These are phyloP conservation scores for Cryptocheilus praepositus DNA, from an alignment of 2,888 invertebrate genomes.

Conservation along the genomic window DNA sequence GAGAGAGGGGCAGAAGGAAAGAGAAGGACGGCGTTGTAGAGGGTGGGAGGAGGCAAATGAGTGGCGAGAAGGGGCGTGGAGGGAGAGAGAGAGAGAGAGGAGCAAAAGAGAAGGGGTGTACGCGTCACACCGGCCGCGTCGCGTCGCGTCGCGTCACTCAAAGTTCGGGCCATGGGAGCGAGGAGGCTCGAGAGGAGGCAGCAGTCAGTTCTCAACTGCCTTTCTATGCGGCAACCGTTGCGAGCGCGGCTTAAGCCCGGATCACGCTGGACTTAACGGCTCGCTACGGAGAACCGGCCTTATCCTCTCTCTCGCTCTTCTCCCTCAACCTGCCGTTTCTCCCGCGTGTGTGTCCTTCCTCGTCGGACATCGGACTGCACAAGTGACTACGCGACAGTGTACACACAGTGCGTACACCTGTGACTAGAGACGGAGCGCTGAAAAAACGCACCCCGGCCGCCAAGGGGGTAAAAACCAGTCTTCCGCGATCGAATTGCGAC, in stretches of 20 bases:
- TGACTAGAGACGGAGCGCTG: no score
- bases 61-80: constrained; percentile 12
- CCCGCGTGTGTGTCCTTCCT: background rate
- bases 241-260: constrained; percentile 65
- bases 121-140: constrained; percentile 68
- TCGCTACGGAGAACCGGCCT: constrained; percentile 53
- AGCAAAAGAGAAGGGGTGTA: constrained; percentile 53
- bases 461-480: no score
- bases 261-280: constrained; percentile 68
- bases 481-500: no score
- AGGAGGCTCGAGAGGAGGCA: constrained; percentile 59
- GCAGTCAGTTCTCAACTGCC: constrained; percentile 73
- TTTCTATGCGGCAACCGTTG: constrained; percentile 71
- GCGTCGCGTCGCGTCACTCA: constrained; percentile 71
- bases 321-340: background rate
- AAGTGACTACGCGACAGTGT: no score
- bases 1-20: constrained; percentile 24
- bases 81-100: background rate
- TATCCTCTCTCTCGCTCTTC: constrained; percentile 3
- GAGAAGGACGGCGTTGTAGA: constrained; percentile 11
- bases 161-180: constrained; percentile 59
- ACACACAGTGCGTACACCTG: no score
- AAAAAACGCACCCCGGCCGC: no score
- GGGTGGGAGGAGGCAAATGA: constrained; percentile 5
- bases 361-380: no score